Percentiles rank a stretch among this genome's conserved stretches.
These are phyloP conservation scores for Lagria hirta DNA, from an alignment of 2,888 invertebrate species.

Conservation along the genomic window DNA sequence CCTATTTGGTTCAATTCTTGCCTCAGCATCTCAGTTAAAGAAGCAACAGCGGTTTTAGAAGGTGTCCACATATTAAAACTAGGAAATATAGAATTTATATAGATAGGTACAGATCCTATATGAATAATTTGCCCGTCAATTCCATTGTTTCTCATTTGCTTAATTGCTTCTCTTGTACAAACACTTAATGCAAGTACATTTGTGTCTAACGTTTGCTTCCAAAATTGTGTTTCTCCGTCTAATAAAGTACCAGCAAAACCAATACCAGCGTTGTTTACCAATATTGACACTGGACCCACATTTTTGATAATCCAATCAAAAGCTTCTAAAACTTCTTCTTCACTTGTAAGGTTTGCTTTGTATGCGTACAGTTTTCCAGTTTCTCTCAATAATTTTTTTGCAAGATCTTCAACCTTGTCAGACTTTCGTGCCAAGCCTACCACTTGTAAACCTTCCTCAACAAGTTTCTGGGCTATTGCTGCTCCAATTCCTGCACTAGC, in stretches of 20 bases:
- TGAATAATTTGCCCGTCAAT: slow-evolving; percentile 44
- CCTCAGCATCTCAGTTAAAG: slow-evolving; percentile 16
- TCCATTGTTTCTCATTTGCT: slow-evolving; percentile 37
- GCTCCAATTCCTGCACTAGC: slow-evolving; percentile 66
- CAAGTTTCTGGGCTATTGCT: slow-evolving; percentile 53
- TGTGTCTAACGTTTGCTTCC: slow-evolving; percentile 32
- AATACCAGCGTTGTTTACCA: slow-evolving; percentile 52
- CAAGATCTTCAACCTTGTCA: slow-evolving; percentile 31
- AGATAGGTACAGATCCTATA: slow-evolving; percentile 42
- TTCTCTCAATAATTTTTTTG: slow-evolving; percentile 24
- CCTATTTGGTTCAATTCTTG: slow-evolving; percentile 8
- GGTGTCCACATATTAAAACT: slow-evolving; percentile 21
- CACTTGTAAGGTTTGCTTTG: slow-evolving; percentile 47
- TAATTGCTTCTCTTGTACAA: slow-evolving; percentile 41
- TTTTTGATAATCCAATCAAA: slow-evolving; percentile 47
- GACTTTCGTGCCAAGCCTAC: slow-evolving; percentile 37
- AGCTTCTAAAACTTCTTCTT: slow-evolving; percentile 42
- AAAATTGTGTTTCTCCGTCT: slow-evolving; percentile 35
- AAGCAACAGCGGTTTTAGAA: slow-evolving; percentile 18
- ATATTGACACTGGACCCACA: slow-evolving; percentile 46
- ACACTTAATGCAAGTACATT: slow-evolving; percentile 34
- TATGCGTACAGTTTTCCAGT: slow-evolving; percentile 44
- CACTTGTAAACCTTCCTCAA: slow-evolving; percentile 56
- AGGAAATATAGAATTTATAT: slow-evolving; percentile 35
- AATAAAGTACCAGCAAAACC: slow-evolving; percentile 21